These are phyloP conservation scores for Eristalis pertinax DNA, from an alignment of 2,888 invertebrate species.

Conservation along the genomic window DNA sequence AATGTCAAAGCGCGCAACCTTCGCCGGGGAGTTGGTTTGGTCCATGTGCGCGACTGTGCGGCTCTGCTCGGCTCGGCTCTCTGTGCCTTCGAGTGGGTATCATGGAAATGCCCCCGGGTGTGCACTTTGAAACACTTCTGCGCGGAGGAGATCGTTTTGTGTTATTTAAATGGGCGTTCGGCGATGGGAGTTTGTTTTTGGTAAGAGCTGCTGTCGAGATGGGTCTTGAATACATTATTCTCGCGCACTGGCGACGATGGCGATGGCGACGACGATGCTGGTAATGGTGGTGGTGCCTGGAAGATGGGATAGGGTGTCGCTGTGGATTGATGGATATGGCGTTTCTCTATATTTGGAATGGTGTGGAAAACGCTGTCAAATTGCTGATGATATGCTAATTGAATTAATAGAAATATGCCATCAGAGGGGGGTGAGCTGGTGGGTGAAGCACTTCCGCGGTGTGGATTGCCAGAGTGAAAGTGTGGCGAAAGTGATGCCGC, in stretches of 20 bases:
- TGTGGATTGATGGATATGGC: conserved; percentile 65
- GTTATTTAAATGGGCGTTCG: conserved; percentile 69
- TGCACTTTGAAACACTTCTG: conserved; percentile 70
- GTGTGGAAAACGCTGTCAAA: conserved; percentile 65
- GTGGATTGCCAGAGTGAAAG: neutral
- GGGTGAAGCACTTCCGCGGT: neutral
- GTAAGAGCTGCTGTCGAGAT: conserved; percentile 17
- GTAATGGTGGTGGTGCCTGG: neutral
- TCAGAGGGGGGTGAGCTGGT: neutral
- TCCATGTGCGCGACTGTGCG: neutral
- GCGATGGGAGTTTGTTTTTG: conserved; percentile 42
- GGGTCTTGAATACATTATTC: conserved; percentile 60
- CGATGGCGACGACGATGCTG: neutral
- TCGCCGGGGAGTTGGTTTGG: conserved; percentile 25
- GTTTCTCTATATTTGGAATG: conserved; percentile 62
- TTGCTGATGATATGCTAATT: conserved; percentile 65
- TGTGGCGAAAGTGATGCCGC: neutral
- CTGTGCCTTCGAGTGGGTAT: conserved; percentile 31
- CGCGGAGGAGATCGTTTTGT: conserved; percentile 48
- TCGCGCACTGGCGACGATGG: neutral
- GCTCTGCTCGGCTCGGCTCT: neutral
- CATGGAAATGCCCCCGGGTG: conserved; percentile 66
- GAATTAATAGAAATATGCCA: conserved; percentile 51
- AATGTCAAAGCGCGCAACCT: conserved; percentile 72
- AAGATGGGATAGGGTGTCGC: conserved; percentile 44